Conservation (phyloP, 2,113 vertebrate species). For the Parus major region DNA sequence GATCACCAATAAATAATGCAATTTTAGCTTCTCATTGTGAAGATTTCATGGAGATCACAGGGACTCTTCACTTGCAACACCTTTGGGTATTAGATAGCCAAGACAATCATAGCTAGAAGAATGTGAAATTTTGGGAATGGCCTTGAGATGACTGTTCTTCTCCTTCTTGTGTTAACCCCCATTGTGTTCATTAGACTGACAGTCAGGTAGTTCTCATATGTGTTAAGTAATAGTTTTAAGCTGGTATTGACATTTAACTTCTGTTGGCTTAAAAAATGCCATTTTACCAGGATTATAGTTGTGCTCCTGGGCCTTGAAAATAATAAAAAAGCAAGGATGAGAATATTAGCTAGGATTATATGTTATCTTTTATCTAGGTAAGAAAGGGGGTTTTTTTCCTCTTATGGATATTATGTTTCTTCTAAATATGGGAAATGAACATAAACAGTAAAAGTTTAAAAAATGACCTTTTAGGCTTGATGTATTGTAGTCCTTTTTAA, state of each 20-base stretch:
- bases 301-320: neutral
- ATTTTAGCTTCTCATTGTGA: neutral
- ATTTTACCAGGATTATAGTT: constrained; percentile 46
- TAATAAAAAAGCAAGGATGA: constrained; percentile 20
- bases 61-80: neutral
- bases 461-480: neutral
- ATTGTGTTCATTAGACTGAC: neutral
- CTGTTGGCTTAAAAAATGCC: constrained; percentile 10
- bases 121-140: neutral
- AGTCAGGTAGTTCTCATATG: neutral
- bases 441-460: neutral
- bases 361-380: neutral
- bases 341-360: constrained; percentile 28
- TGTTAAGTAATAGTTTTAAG: constrained; percentile 46
- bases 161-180: neutral
- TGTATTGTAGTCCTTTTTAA: neutral
- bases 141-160: neutral
- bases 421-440: neutral
- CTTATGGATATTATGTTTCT: neutral
- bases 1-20: neutral
- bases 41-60: neutral
- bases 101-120: neutral
- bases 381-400: neutral
- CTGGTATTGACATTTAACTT: constrained; percentile 42
- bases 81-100: neutral